Conservation (phyloP, 1,140 invertebrate genomes). For the Papilio aristodemus region DNA sequence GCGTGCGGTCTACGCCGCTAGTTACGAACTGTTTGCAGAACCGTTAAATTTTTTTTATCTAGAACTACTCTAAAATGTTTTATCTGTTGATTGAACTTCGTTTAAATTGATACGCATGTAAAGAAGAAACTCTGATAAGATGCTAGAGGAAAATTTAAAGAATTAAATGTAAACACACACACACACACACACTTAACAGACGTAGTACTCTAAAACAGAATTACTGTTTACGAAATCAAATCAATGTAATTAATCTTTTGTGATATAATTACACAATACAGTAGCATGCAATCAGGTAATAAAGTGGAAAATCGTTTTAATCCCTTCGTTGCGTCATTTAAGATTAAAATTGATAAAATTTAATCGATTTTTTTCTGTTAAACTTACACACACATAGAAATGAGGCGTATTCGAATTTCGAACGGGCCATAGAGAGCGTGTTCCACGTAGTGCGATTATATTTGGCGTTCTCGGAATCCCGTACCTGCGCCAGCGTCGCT, state of each 20-base stretch:
- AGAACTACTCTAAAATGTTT: not conserved
- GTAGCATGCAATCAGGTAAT: not conserved
- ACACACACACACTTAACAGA: too few species aligned
- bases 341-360: conserved; percentile 11
- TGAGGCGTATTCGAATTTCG: conserved; percentile 56
- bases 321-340: conserved; percentile 5
- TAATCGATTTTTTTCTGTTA: conserved; percentile 1
- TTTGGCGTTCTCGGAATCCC: conserved; percentile 75
- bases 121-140: not conserved
- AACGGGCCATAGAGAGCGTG: conserved; percentile 65
- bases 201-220: not conserved
- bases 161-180: not conserved
- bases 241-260: not conserved
- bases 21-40: conserved; percentile 44
- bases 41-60: conserved; percentile 35
- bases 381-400: conserved; percentile 41
- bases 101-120: not conserved
- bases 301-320: conserved; percentile 8
- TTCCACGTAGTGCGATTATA: conserved; percentile 76
- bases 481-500: conserved; percentile 71
- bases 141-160: not conserved
- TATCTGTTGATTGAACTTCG: not conserved
- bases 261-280: conserved; percentile 13
- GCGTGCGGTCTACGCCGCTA: conserved; percentile 40
- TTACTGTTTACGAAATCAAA: conserved; percentile 18